Evolutionary conservation across 2,797 vertebrate species (phyloP).

Genomic region (Gymnocypris eckloni): DNA sequence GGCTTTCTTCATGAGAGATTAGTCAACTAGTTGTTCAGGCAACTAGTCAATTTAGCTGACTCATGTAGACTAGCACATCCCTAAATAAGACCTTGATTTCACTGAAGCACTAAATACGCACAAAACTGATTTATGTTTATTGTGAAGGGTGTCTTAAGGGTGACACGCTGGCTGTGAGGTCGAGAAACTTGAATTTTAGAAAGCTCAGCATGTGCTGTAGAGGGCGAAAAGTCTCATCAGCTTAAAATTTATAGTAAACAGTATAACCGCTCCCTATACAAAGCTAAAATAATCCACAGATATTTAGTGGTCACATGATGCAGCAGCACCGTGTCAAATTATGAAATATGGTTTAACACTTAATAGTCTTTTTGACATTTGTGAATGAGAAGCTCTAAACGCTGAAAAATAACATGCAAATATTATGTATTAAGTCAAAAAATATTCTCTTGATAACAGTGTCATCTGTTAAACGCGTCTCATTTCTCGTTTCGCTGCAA

Average conservation of each 20-base stretch:
- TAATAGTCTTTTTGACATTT: background rate
- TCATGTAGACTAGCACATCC: background rate
- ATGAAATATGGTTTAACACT: background rate
- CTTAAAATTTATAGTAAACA: conserved; percentile 32
- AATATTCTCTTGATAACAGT: background rate
- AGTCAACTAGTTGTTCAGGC: background rate
- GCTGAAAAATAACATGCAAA: background rate
- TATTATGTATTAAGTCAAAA: background rate
- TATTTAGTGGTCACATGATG: background rate
- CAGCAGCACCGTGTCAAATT: background rate
- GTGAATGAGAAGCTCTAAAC: background rate
- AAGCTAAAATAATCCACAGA: background rate
- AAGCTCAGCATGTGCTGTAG: conserved; percentile 28
- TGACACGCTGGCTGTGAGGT: conserved; percentile 15
- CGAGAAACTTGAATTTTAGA: conserved; percentile 38
- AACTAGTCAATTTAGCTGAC: background rate
- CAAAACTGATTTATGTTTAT: conserved; percentile 23
- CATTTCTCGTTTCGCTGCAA: background rate
- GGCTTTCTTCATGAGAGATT: background rate
- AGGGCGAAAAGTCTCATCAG: conserved; percentile 18
- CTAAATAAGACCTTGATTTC: background rate
- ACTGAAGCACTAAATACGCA: background rate
- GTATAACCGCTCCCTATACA: background rate
- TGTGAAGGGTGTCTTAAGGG: background rate
- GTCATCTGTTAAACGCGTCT: conserved; percentile 39